Evolutionary conservation across 2,113 vertebrate species (phyloP).

Genomic region (Sterna hirundo): DNA sequence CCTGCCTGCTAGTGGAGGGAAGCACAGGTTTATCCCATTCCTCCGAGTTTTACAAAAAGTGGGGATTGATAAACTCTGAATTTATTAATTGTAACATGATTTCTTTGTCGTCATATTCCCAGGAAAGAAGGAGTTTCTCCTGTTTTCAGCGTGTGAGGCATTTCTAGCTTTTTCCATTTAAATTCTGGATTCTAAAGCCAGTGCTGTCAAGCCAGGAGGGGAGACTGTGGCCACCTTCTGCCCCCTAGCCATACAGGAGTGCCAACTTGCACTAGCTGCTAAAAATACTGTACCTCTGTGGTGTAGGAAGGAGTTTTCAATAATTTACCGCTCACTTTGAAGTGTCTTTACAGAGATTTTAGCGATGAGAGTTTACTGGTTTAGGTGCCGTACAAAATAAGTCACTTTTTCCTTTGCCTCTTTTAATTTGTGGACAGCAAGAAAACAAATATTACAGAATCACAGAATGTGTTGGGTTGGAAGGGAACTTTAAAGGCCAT

Average conservation of each 20-base stretch:
- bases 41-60: not conserved
- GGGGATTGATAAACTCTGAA: not conserved
- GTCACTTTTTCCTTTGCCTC: not conserved
- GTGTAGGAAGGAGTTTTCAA: not conserved
- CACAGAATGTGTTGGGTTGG: too few relatives aligned
- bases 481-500: too few relatives aligned
- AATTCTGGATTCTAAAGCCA: not conserved
- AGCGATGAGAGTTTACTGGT: not conserved
- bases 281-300: not conserved
- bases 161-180: not conserved
- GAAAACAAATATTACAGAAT: not conserved
- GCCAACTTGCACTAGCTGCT: not conserved
- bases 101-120: not conserved
- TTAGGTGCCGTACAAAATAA: not conserved
- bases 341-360: not conserved
- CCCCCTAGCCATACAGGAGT: not conserved
- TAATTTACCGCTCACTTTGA: not conserved
- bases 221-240: not conserved
- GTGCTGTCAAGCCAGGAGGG: not conserved
- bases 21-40: not conserved
- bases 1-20: not conserved
- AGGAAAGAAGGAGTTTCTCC: not conserved
- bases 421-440: not conserved
- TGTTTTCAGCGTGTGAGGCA: not conserved
- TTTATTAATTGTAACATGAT: not conserved